Percentiles rank a stretch among this genome's conserved stretches.
Evolutionary conservation across 2,797 vertebrate genomes (phyloP).

Genomic region (Tolypeutes matacus): DNA sequence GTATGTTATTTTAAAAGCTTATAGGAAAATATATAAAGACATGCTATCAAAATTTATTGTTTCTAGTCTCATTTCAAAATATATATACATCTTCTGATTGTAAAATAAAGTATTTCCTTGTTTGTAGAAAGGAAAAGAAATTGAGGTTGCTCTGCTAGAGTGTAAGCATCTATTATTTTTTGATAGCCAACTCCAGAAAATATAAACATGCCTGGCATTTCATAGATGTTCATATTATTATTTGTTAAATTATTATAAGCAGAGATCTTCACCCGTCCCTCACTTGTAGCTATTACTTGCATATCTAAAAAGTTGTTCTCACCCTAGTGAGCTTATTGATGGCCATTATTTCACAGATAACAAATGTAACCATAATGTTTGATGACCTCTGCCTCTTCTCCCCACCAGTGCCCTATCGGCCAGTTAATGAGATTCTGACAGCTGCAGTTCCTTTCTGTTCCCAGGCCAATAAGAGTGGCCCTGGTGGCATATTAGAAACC

Average conservation of each 20-base stretch:
- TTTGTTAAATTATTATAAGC: background rate
- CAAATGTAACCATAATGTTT: background rate
- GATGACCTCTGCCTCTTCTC: background rate
- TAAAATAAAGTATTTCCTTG: slow-evolving; percentile 8
- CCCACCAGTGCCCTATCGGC: background rate
- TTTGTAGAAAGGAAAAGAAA: slow-evolving; percentile 4
- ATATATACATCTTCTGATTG: background rate
- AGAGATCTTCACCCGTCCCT: background rate
- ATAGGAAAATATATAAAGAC: background rate
- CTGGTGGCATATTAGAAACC: background rate
- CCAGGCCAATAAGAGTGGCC: background rate
- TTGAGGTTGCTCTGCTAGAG: background rate
- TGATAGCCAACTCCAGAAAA: background rate
- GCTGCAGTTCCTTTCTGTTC: background rate
- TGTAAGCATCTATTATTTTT: background rate
- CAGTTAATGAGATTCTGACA: background rate
- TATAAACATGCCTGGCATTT: background rate
- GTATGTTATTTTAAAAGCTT: slow-evolving; percentile 2
- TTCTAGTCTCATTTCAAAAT: background rate
- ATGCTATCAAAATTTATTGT: background rate
- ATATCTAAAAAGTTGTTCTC: background rate
- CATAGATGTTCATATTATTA: background rate
- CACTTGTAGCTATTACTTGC: background rate
- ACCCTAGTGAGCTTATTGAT: background rate
- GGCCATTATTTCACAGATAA: background rate